Evolutionary conservation across 2,888 invertebrate genomes (phyloP).

Genomic region (Slavum lentiscoides): DNA sequence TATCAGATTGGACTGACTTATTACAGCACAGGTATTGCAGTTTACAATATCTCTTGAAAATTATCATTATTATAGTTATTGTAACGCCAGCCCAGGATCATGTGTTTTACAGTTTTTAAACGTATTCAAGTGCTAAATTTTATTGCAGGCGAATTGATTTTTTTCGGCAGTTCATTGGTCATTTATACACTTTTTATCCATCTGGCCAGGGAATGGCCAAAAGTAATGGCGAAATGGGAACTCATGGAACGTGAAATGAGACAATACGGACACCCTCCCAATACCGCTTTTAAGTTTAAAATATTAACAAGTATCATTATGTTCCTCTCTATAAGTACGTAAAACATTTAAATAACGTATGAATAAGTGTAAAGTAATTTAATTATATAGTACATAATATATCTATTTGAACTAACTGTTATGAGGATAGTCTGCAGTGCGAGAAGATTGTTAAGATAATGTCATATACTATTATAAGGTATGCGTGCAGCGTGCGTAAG

Average conservation of each 20-base stretch:
- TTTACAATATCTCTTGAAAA: not conserved
- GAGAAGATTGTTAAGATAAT: no score
- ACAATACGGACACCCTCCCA: conserved; percentile 58
- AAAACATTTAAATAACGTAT: not conserved
- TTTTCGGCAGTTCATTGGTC: conserved; percentile 64
- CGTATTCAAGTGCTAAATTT: not conserved
- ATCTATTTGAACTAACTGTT: no score
- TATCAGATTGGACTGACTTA: conserved; percentile 69
- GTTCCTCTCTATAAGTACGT: conserved; percentile 59
- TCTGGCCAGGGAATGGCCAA: conserved; percentile 64
- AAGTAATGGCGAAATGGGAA: conserved; percentile 60
- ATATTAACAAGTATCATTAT: conserved; percentile 58
- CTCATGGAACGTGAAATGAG: conserved; percentile 59
- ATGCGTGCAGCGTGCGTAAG: no score
- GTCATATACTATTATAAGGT: no score
- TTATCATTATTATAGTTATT: not conserved
- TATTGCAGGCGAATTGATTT: conserved; percentile 61
- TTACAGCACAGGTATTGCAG: conserved; percentile 55
- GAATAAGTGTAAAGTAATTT: not conserved
- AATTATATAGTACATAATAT: not conserved
- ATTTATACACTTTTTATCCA: conserved; percentile 64
- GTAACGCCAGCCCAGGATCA: not conserved
- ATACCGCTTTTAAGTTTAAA: conserved; percentile 58
- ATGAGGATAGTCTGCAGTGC: no score
- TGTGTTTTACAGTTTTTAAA: not conserved